Evolutionary conservation across 64 coral and sea anemone species (phyloP).

Genomic region (Dendronephthya gigantea): DNA sequence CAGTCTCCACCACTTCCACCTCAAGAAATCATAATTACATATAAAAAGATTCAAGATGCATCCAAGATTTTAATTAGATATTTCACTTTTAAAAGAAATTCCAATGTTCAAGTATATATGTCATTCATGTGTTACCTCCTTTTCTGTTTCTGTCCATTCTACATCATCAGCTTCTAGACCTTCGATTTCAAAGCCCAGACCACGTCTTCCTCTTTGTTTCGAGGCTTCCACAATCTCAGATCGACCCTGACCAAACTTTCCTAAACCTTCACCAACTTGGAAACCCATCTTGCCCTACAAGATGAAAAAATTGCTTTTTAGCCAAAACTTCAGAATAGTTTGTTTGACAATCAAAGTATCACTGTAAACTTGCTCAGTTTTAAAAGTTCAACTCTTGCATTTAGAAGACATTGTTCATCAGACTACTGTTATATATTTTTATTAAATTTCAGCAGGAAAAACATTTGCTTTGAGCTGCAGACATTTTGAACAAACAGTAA

Average conservation of each 20-base stretch:
- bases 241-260: slow-evolving; percentile 72
- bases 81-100: no score
- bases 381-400: no score
- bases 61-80: background rate
- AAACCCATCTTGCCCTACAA: slow-evolving; percentile 76
- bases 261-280: slow-evolving; percentile 65
- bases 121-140: slow-evolving; percentile 14
- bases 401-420: no score
- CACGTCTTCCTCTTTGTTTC: slow-evolving; percentile 63
- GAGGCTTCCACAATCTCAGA: slow-evolving; percentile 74
- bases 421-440: no score
- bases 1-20: slow-evolving; percentile 32
- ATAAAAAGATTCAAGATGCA: no score
- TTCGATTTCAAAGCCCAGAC: slow-evolving; percentile 76
- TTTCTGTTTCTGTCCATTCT: slow-evolving; percentile 57
- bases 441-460: no score
- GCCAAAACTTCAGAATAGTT: no score
- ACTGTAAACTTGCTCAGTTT: no score
- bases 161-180: slow-evolving; percentile 77
- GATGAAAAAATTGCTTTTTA: slow-evolving; percentile 8
- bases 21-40: background rate
- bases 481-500: no score
- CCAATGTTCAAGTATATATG: background rate
- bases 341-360: no score
- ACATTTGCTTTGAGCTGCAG: no score